Evolutionary conservation across 2,797 vertebrate species (phyloP).

Genomic region (Austrolebias charrua): DNA sequence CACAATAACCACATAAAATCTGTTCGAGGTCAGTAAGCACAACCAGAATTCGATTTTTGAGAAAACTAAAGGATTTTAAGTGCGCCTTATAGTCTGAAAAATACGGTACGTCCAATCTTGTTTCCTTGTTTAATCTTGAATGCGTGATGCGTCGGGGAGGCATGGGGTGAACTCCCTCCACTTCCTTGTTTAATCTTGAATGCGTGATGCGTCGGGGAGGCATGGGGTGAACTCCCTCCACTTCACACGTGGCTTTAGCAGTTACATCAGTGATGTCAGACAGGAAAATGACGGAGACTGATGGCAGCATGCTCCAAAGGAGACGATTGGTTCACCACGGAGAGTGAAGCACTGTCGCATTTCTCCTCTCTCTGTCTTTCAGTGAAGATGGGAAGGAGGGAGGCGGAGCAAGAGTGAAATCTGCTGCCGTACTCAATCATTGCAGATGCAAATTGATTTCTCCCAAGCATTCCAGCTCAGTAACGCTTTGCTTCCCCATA

Average conservation of each 20-base stretch:
- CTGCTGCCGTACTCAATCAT: constrained; percentile 5
- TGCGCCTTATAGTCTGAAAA: too few species aligned
- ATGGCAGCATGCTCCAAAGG: constrained; percentile 28
- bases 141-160: constrained; percentile 3
- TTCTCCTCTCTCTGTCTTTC: constrained; percentile 21
- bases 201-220: constrained; percentile 3
- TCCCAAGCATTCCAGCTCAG: constrained; percentile 40
- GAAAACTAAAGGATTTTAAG: too few species aligned
- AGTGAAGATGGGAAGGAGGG: not conserved
- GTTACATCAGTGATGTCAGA: constrained; percentile 38
- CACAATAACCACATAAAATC: too few species aligned
- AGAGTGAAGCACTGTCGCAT: constrained; percentile 27
- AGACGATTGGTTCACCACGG: constrained; percentile 14
- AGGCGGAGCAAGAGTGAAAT: constrained; percentile 12
- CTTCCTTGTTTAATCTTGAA: constrained; percentile 32
- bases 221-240: constrained; percentile 18
- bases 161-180: constrained; percentile 18
- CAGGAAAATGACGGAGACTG: constrained; percentile 42
- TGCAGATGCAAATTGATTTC: constrained; percentile 46
- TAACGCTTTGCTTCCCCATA: constrained; percentile 60
- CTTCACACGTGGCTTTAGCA: constrained; percentile 14
- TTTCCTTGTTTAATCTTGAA: constrained; percentile 33
- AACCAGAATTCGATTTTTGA: too few species aligned
- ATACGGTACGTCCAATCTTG: constrained; percentile 12
- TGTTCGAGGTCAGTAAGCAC: too few species aligned